These are phyloP conservation scores for Drosophila robusta DNA, from an alignment of 2,888 invertebrate species.

Conservation along the genomic window DNA sequence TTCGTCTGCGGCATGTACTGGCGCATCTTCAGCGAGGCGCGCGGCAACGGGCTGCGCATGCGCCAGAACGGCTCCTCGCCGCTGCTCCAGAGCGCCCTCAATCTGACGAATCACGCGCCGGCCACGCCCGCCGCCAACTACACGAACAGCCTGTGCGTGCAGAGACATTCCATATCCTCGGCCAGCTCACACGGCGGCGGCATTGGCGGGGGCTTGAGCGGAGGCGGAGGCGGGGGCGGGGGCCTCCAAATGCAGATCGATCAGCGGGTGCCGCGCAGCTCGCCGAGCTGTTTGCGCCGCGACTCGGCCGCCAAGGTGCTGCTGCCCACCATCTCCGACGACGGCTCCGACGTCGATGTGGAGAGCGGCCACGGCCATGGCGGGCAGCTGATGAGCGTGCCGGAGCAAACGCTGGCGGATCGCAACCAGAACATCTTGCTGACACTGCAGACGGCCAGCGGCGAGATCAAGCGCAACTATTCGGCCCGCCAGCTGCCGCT, in stretches of 20 bases:
- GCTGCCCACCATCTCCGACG: slow-evolving; percentile 82
- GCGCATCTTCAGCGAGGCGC: slow-evolving; percentile 85
- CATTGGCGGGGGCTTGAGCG: slow-evolving; percentile 13
- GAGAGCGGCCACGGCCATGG: slow-evolving; percentile 39
- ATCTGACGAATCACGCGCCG: slow-evolving; percentile 78
- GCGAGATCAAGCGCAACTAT: slow-evolving; percentile 84
- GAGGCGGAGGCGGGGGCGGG: slow-evolving; percentile 61
- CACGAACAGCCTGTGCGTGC: slow-evolving; percentile 78
- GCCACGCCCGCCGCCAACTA: slow-evolving; percentile 59
- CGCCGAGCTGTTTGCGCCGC: slow-evolving; percentile 78
- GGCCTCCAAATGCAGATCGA: slow-evolving; percentile 85
- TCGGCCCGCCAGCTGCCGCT: slow-evolving; percentile 84
- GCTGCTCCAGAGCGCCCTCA: slow-evolving; percentile 84
- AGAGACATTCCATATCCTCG: slow-evolving; percentile 83
- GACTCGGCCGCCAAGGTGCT: slow-evolving; percentile 83
- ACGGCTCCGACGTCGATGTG: slow-evolving; percentile 75
- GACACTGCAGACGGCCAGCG: slow-evolving; percentile 84
- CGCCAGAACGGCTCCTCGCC: slow-evolving; percentile 85
- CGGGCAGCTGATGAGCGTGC: slow-evolving; percentile 64
- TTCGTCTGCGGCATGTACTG: slow-evolving; percentile 85
- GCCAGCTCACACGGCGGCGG: slow-evolving; percentile 73
- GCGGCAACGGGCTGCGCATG: slow-evolving; percentile 85
- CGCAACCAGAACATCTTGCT: slow-evolving; percentile 83
- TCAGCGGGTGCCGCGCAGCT: slow-evolving; percentile 68
- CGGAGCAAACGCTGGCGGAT: slow-evolving; percentile 69